Base-by-base conservation (phyloP, 2,113 vertebrate species). In the Nesogale talazaci region DNA sequence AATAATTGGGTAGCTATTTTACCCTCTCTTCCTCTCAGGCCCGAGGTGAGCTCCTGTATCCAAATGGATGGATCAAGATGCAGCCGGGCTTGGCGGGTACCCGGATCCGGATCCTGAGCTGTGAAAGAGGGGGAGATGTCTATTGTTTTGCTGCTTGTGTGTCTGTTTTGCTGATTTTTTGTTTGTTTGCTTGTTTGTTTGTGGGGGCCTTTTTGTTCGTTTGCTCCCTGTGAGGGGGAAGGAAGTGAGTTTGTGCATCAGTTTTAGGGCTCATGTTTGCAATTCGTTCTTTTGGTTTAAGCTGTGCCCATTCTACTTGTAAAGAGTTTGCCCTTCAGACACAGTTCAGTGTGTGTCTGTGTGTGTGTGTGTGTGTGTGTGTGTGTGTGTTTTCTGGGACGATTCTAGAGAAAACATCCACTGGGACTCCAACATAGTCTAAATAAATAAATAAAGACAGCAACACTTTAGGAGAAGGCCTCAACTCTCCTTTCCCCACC, bases 1-100 rank as follows among this genome's bases (percentile, higher is more conserved):
- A 91, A 97, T 97, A 91, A 92, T 91, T 94, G 95, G 90, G 94
- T 86, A 56, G 34, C 94, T 84, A 81, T 92, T 98, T 97, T 74
- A 22, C 90, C 94, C 93, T 95, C 89, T 1, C 72, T 85, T 83
- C 94, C 36, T 69, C 46, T 61, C 87, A 75, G 56, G 78, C 69
- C 19, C 15, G 77, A 1, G 2, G 88, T 70, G 93, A 81, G 80
- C 83, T 14, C 78, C 93, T 77, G 81, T 72, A 82, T 96, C 92
- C 38, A 69, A 57, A 91, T 42, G 78, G 75, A 83, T 92, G 85
- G 69, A 65, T 82, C 56, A 31, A 59, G 42, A 79, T 65, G 14
- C 70, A 46, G 76, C 61, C 63, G 22, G 11, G 89, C 65, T 85
- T 4, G 11, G 6, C 27, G 10, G 87, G 16, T 4, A 6, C 31